Base-by-base conservation (phyloP, 2,113 vertebrate genomes). In the Otus sunia region DNA sequence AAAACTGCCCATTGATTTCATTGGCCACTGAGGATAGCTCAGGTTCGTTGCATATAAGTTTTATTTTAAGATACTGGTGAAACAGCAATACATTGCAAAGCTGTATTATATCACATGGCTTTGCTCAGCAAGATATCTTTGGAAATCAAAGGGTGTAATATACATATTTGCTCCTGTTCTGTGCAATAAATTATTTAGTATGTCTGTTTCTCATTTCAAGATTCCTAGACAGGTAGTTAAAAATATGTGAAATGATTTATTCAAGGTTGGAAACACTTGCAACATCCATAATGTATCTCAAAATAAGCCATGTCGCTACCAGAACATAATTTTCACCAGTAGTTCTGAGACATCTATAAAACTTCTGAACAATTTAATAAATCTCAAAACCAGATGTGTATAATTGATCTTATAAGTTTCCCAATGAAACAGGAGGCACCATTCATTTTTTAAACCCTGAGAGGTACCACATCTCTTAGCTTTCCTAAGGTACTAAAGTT, bases 131-230 rank as follows among this genome's bases (percentile, higher is more conserved):
- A 66, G 49, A 62, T 21, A 34, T 13, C 5, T 53, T 94, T 81
- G 79, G 79, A 90, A 96, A 94, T 91, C 67, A 71, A 87, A 93
- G 66, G 55, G 41, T 96, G 34, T 71, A 72, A 88, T 86, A 82
- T 4, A 77, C 11, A 21, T 69, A 78, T 91, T 95, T 96, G 85
- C 79, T 95, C 37, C 89, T 69, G 74, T 94, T 97, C 85, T 64
- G 79, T 36, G 45, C 49, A 75, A 72, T 97, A 91, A 96, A 96
- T 93, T 96, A 96, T 97, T 95, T 93, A 96, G 88, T 90, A 76
- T 56, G 39, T 43, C 86, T 82, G 26, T 62, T 89, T 84, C 37
- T 81, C 68, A 75, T 76, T 85, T 91, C 80, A 84, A 75, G 66
- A 94, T 91, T 92, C 76, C 59, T 80, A 88, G 77, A 76, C 68